Conservation (phyloP, 92 coral and sea anemone species). For the Parazoanthus atlanticus region DNA sequence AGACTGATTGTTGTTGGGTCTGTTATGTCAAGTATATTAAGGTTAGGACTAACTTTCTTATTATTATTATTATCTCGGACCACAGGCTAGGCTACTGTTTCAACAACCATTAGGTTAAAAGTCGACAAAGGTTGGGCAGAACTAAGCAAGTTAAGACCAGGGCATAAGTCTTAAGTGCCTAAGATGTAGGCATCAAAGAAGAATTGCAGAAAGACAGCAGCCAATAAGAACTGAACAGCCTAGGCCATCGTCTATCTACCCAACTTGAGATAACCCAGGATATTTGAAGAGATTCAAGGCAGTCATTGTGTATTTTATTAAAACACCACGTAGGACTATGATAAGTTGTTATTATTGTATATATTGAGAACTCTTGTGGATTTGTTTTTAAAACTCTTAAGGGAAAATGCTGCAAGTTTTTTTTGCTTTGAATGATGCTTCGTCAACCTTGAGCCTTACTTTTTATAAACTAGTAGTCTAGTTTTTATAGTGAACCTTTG, state of each 20-base stretch:
- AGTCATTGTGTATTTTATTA: background rate
- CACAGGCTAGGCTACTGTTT: slow-evolving; percentile 41
- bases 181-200: slow-evolving; percentile 36
- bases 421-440: too few relatives aligned
- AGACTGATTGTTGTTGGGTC: background rate
- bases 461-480: too few relatives aligned
- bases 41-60: background rate
- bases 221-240: slow-evolving; percentile 45
- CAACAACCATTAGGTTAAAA: slow-evolving; percentile 42
- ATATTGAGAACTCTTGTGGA: too few relatives aligned
- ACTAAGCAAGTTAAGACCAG: slow-evolving; percentile 50
- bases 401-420: too few relatives aligned
- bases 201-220: slow-evolving; percentile 19
- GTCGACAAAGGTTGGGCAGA: slow-evolving; percentile 46
- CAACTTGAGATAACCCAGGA: slow-evolving; percentile 42
- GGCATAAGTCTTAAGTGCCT: slow-evolving; percentile 44
- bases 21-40: background rate
- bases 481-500: too few relatives aligned
- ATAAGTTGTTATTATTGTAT: too few relatives aligned
- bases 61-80: slow-evolving; percentile 28
- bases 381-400: too few relatives aligned
- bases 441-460: too few relatives aligned
- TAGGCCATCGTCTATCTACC: slow-evolving; percentile 48
- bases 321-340: too few relatives aligned
- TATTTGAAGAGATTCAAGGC: slow-evolving; percentile 32